Evolutionary conservation across 2,797 vertebrate genomes (phyloP), one percentile per base, ranked within the genome.

Genomic region (Poecile montanus): DNA sequence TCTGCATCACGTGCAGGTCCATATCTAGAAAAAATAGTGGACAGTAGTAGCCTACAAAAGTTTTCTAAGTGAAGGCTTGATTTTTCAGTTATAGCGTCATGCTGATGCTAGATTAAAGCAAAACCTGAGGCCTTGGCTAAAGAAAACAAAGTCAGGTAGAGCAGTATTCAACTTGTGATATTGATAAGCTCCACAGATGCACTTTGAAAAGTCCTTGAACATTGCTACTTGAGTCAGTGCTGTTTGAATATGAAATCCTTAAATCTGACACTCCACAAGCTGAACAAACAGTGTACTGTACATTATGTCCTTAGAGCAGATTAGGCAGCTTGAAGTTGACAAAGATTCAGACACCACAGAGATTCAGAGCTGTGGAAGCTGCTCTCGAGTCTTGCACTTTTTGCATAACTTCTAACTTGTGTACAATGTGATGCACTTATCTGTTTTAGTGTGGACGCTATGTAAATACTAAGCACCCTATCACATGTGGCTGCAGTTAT

Each of bases 151-250:
- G 16, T 47, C 61, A 54, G 42, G n/a, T 81, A 47, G 74, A 23
- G 15, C 10, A 36, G 21, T 61, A 7, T 71, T 90, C 56, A 16
- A 38, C n/a, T 47, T 51, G 54, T 40, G 21, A 10, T 68, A 30
- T 18, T 62, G 88, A 60, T 95, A 94, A 94, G 40, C 38, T 83
- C 27, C 1, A 8, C 38, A 44, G 17, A 57, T 6, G 11, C n/a
- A 38, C 63, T 88, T 91, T 60, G 66, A 56, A 53, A 92, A 88
- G 73, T 95, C 89, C 87, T 96, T 92, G 87, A 93, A 36, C 65
- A 14, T 58, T 0, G 2, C 61, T 38, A 2, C 44, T 72, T 42
- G 36, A 72, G 58, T 88, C 60, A 44, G 27, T 81, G 76, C 70
- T 88, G 36, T 86, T 85, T 92, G 70, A 78, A 26, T 65, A 50